Conservation (phyloP, 2,113 vertebrate genomes). For the Dryoscopus gambensis region DNA sequence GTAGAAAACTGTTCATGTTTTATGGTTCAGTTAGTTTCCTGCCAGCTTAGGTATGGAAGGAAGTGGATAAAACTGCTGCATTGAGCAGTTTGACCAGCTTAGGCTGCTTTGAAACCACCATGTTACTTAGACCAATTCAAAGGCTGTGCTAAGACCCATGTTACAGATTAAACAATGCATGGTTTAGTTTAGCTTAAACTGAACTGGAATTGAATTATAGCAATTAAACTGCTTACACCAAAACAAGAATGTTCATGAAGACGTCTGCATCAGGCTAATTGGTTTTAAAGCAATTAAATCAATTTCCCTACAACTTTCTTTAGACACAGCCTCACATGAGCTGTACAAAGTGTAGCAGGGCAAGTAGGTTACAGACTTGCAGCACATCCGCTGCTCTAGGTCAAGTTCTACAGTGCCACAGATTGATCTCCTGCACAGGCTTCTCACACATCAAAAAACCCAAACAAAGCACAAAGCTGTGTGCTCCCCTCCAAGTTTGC, state of each 20-base stretch:
- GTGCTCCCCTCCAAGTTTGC: background rate
- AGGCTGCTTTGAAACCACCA: constrained; percentile 24
- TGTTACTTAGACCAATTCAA: background rate
- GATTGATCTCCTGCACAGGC: background rate
- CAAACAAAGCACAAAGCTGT: background rate
- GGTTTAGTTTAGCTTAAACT: background rate
- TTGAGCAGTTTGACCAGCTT: background rate
- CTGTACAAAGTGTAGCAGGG: background rate
- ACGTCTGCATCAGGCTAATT: background rate
- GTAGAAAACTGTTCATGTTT: background rate
- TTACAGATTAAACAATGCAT: background rate
- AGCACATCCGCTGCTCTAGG: background rate
- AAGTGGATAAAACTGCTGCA: constrained; percentile 26
- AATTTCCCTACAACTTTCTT: background rate
- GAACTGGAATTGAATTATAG: background rate
- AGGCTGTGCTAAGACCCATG: background rate
- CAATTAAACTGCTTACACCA: background rate
- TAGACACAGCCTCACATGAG: background rate
- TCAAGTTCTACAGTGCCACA: background rate
- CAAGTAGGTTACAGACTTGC: background rate
- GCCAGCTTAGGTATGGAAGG: background rate
- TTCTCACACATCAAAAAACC: background rate
- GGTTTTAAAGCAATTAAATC: background rate
- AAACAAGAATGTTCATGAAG: background rate
- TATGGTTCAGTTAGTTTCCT: constrained; percentile 6